Conservation (phyloP, 1,140 invertebrate species). For the Berghia stephanieae region DNA sequence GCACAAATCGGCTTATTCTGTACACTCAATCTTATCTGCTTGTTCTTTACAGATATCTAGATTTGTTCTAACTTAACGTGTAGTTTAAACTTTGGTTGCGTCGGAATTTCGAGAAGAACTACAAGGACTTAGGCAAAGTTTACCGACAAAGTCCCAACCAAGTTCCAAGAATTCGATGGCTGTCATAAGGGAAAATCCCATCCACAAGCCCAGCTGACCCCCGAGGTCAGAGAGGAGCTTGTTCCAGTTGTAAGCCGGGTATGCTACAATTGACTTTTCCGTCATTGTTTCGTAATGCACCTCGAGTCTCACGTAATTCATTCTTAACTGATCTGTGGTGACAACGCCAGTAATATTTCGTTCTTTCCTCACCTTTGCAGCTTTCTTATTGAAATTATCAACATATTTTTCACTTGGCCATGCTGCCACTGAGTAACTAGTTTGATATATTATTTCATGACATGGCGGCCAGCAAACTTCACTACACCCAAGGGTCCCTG, state of each 20-base stretch:
- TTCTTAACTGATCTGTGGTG: neutral
- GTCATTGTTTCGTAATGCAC: neutral
- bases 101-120: too few species aligned
- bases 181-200: conserved; percentile 24
- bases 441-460: too few species aligned
- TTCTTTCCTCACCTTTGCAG: neutral
- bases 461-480: too few species aligned
- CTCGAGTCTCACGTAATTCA: neutral
- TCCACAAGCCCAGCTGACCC: conserved; percentile 15
- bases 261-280: neutral
- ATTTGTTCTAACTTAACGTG: too few species aligned
- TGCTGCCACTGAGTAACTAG: too few species aligned
- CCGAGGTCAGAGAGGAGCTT: conserved; percentile 13
- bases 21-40: too few species aligned
- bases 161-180: conserved; percentile 21
- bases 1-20: too few species aligned
- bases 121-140: too few species aligned
- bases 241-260: conserved; percentile 13
- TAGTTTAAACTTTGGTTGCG: too few species aligned
- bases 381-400: neutral
- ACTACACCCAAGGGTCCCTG: too few species aligned
- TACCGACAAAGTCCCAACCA: too few species aligned
- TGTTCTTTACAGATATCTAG: too few species aligned
- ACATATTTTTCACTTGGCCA: neutral
- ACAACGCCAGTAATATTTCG: neutral